Evolutionary conservation across 1,140 invertebrate species (phyloP).

Genomic region (Heliothis virescens): DNA sequence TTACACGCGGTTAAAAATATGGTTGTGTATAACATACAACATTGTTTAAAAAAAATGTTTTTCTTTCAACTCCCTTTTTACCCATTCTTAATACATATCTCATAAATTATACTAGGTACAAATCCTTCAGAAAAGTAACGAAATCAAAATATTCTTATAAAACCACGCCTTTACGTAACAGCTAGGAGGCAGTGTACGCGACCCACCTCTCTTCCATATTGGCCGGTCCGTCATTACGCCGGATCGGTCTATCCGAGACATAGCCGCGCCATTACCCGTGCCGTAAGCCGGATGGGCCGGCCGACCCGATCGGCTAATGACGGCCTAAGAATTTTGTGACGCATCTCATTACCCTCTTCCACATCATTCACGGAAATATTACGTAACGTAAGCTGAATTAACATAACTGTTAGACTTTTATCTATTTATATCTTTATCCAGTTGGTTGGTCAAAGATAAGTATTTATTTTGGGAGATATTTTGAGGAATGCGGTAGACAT

Average conservation of each 20-base stretch:
- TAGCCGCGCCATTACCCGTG: slow-evolving; percentile 54
- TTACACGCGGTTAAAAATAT: no score
- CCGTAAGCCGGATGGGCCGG: slow-evolving; percentile 51
- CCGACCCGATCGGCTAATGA: slow-evolving; percentile 63
- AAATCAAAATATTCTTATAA: no score
- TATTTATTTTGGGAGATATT: slow-evolving; percentile 1
- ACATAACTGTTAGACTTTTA: slow-evolving; percentile 31
- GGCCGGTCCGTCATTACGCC: slow-evolving; percentile 64
- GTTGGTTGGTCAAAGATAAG: slow-evolving; percentile 1
- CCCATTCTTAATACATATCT: no score
- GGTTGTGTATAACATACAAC: no score
- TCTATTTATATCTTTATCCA: slow-evolving; percentile 48
- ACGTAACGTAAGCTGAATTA: slow-evolving; percentile 50
- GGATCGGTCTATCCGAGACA: slow-evolving; percentile 60
- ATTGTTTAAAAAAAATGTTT: background rate
- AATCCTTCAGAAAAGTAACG: no score
- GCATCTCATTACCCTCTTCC: slow-evolving; percentile 63
- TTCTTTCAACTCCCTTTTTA: background rate
- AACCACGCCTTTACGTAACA: slow-evolving; percentile 37
- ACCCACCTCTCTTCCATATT: slow-evolving; percentile 60
- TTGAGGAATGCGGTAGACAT: slow-evolving; percentile 14
- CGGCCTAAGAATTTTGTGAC: slow-evolving; percentile 64
- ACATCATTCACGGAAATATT: slow-evolving; percentile 56
- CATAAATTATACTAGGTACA: no score
- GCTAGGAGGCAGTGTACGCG: slow-evolving; percentile 49